Base-by-base conservation (phyloP, 1,140 invertebrate genomes). In the Tetramorium parvispinum region DNA sequence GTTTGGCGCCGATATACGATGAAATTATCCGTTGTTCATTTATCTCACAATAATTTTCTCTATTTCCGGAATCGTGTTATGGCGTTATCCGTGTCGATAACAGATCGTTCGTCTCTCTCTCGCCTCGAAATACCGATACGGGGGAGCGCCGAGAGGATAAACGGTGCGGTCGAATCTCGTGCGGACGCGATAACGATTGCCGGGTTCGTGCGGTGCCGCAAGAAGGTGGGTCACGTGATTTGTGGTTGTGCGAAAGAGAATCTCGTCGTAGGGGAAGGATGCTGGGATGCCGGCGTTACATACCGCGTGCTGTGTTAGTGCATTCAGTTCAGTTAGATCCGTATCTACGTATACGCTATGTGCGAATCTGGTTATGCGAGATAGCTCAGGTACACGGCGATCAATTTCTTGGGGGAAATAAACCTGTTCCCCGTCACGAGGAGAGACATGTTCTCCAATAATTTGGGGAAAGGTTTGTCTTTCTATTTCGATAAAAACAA, bases 121-220 rank as follows among this genome's bases (percentile, higher is more conserved):
- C 27, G 4, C 37, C 65, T 5, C 3, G 79, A 82, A 21, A 55
- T 61, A 6, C 55, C 75, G n/a, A 49, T 37, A 49, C n/a, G 37
- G 24, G 59, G 65, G 71, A 85, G 66, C 71, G 24, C 37, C 24
- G 51, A 71, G 66, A 89, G 81, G 86, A 89, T 88, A 88, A 89
- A 89, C 88, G 87, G 57, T n/a, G 49, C 63, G 70, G 87, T 87
- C 57, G 87, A 82, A 89, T 89, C 87, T 89, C 55, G 82, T 77
- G 82, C 40, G 71, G 46, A 59, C 46, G 85, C 76, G 88, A 89
- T 89, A 89, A 89, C 75, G 70, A 71, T 65, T 70, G 87, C 70
- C 87, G 66, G 77, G 76, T 86, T 43, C 59, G 63, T 51, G 46
- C 51, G 46, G 32, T 61, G 24, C 51, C 37, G 27, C 43, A 27